These are phyloP conservation scores for Epinephelus malabaricus DNA, from an alignment of 2,797 vertebrate genomes.

Conservation along the genomic window DNA sequence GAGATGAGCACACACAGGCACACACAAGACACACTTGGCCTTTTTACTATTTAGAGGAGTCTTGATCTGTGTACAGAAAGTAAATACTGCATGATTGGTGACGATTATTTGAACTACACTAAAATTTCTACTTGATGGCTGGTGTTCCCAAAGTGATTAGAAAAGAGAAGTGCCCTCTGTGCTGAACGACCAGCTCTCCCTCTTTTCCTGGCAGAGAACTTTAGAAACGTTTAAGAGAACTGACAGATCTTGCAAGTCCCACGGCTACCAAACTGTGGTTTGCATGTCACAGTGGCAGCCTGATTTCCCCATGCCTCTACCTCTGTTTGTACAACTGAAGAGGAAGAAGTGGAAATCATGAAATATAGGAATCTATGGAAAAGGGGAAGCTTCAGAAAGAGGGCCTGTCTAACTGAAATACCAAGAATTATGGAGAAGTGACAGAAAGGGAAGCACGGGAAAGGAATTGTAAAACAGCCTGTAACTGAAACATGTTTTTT, in stretches of 20 bases:
- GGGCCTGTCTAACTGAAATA: constrained; percentile 92
- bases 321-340: constrained; percentile 90
- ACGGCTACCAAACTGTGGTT: constrained; percentile 77
- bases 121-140: background rate
- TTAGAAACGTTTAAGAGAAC: constrained; percentile 68
- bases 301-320: constrained; percentile 88
- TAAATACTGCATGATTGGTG: background rate
- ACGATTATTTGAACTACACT: background rate
- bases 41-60: constrained; percentile 27
- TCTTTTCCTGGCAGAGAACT: constrained; percentile 56
- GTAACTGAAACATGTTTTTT: constrained; percentile 82
- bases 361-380: constrained; percentile 97
- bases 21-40: constrained; percentile 16
- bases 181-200: constrained; percentile 42
- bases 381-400: constrained; percentile 94
- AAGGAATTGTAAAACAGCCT: constrained; percentile 90
- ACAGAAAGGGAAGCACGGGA: constrained; percentile 96
- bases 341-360: constrained; percentile 96
- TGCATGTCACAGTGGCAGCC: constrained; percentile 87
- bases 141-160: constrained; percentile 32
- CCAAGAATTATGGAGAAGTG: constrained; percentile 98
- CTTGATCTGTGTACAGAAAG: background rate
- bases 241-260: constrained; percentile 60
- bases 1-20: constrained; percentile 54
- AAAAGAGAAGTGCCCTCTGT: constrained; percentile 48